These are phyloP conservation scores for Nesoenas mayeri DNA, from an alignment of 2,113 vertebrate species.

Conservation along the genomic window DNA sequence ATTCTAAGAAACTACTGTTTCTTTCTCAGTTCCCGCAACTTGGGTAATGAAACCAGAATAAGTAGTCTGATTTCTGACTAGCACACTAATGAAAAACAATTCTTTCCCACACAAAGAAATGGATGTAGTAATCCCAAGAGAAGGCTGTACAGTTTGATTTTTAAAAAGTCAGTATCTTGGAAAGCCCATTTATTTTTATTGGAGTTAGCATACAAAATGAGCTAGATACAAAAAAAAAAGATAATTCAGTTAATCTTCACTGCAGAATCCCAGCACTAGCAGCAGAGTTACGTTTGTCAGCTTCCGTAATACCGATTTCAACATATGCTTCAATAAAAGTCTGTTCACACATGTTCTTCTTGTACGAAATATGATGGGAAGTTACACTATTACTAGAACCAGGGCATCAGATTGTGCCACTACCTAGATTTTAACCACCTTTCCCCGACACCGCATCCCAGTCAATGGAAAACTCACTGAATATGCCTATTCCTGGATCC, in stretches of 20 bases:
- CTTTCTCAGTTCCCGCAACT: neutral
- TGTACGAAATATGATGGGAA: neutral
- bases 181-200: constrained; percentile 45
- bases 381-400: neutral
- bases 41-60: neutral
- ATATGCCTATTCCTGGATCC: neutral
- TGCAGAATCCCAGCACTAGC: neutral
- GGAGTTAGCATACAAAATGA: constrained; percentile 8
- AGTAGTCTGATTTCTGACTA: constrained; percentile 37
- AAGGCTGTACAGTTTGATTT: neutral
- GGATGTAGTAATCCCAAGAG: constrained; percentile 37
- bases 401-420: neutral
- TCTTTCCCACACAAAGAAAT: constrained; percentile 63
- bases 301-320: neutral
- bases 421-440: neutral
- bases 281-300: neutral
- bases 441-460: neutral
- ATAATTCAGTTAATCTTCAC: neutral
- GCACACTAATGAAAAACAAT: constrained; percentile 63
- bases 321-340: neutral
- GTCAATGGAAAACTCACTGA: constrained; percentile 10
- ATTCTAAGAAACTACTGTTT: neutral
- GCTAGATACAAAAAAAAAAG: neutral
- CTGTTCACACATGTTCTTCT: neutral
- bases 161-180: neutral